Evolutionary conservation across 2,797 vertebrate genomes (phyloP).

Genomic region (Melanotaenia pygmaea): DNA sequence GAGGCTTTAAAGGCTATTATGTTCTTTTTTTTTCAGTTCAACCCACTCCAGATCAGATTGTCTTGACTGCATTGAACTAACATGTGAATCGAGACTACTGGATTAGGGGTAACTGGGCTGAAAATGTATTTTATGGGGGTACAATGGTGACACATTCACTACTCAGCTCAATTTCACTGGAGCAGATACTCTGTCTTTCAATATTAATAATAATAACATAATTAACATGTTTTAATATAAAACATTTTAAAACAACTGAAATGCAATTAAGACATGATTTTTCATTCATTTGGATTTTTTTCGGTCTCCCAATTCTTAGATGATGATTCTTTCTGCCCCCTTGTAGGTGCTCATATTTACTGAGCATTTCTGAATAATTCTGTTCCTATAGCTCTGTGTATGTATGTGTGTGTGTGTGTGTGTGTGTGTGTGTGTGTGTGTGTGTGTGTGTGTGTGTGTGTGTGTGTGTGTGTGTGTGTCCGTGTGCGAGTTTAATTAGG

Average conservation of each 20-base stretch:
- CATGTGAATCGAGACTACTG: too few species aligned
- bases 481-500: constrained; percentile 14
- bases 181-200: background rate
- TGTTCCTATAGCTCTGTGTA: too few species aligned
- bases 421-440: too few species aligned
- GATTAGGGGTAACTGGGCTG: too few species aligned
- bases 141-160: too few species aligned
- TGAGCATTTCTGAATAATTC: constrained; percentile 42
- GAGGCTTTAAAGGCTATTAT: too few species aligned
- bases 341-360: constrained; percentile 23
- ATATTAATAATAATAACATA: background rate
- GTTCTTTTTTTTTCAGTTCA: too few species aligned
- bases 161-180: constrained; percentile 20
- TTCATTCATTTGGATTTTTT: constrained; percentile 4
- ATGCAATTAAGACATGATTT: constrained; percentile 3
- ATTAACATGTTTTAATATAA: background rate
- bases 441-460: too few species aligned
- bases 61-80: too few species aligned
- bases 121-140: too few species aligned
- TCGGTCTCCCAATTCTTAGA: constrained; percentile 24
- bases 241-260: background rate
- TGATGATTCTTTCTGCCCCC: constrained; percentile 4
- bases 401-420: background rate
- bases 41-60: too few species aligned
- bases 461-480: background rate